Base-by-base conservation (phyloP, 2,888 invertebrate species). In the Sacculina carcini region DNA sequence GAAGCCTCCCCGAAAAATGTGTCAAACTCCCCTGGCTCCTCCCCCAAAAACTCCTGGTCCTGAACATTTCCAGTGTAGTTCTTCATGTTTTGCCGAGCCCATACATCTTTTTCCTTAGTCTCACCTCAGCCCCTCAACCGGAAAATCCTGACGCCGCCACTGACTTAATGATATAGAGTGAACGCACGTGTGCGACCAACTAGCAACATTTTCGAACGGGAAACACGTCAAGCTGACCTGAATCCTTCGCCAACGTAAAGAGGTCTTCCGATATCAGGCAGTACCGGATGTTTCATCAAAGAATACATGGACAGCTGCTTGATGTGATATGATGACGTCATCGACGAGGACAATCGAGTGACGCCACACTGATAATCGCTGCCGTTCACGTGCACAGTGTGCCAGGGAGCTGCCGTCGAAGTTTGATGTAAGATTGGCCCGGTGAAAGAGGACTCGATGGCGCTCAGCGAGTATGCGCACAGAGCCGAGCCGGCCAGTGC, bases 401-500 rank as follows among this genome's bases (percentile, higher is more conserved):
- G 78, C 87, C 89, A 89, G 0, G 79, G 75, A 1, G 79, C 76
- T 29, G 75, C 73, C 0, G 77, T 72, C 28, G 75, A 72, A 56
- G 79, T 77, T 63, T 87, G 86, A 59, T 80, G 76, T 61, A 85
- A 86, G 67, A 81, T 87, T 0, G 83, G 77, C 0, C 89, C 89
- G 50, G 77, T 74, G 61, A 90, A 90, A 0, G 84, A 79, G 1
- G 72, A 69, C 54, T 79, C 73, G 28, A 92, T 78, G 1, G 84
- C 73, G 0, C 78, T 73, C 69, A 89, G 73, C 64, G 82, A 86
- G 69, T 81, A 92, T 3, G 84, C 77, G 63, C 92, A 92, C 5
- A 92, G 77, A 0, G 90, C 90, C 32, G 89, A 86, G 12, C 89
- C 90, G 5, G 79, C 75, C 59, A 92, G 84, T 62, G 84, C 79